Base-by-base conservation (phyloP, 2,888 invertebrate species). In the Siphlonurus alternatus region DNA sequence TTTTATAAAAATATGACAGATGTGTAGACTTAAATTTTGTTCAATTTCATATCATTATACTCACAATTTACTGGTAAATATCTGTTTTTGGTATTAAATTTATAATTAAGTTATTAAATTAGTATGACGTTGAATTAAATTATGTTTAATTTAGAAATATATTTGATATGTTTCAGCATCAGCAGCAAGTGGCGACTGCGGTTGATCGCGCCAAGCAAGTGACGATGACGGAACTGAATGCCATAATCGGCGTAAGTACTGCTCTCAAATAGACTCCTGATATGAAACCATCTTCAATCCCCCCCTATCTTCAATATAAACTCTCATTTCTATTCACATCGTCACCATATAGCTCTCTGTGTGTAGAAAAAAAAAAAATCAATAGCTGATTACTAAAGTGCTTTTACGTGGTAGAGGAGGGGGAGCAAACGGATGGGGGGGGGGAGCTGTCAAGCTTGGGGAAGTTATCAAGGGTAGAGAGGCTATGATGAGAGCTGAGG, bases 171-270 rank as follows among this genome's bases (percentile, higher is more conserved):
- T 61, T 24, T 15, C 72, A 88, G 76, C 88, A 88, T 74, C 94
- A 95, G 76, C 91, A 92, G 79, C 92, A 93, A 80, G 94, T 95
- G 68, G 91, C 91, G 59, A 87, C 89, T 67, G 93, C 95, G 7
- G 90, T 95, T 68, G 95, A 96, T 76, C 79, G 94, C 72, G 94
- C 94, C 72, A 95, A 95, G 78, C 92, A 94, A 80, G 91, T 96
- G 74, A 93, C 90, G 72, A 93, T 93, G 91, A 88, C 91, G 67
- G 94, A 95, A 78, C 82, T 94, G 69, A 93, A 93, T 77, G 88
- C 92, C 70, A 92, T 94, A 73, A 92, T 93, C 75, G 93, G 93
- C 85, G 93, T 93, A 80, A 86, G 89, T 71, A 54, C 19, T 20
- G 22, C 59, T 20, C 20, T 22, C 22, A 64, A n/a, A 5, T 53